Evolutionary conservation across 2,888 invertebrate species (phyloP), one percentile per base, ranked within the genome.

Genomic region (Leucophenga montana): DNA sequence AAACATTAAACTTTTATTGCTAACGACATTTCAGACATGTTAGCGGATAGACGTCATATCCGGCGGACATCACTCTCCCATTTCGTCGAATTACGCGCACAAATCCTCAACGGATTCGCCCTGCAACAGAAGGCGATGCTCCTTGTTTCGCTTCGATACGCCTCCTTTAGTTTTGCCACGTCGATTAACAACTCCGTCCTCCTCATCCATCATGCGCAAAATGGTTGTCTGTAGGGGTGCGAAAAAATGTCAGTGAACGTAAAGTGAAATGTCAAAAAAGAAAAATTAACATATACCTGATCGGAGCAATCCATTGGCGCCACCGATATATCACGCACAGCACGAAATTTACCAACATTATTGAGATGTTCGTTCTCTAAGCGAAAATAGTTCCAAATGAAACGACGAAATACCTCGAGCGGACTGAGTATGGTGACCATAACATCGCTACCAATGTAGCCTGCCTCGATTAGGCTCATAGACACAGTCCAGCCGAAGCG

Each of bases 351-450:
- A 89, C 96, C 96, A 88, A 95, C 96, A 88, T 96, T 96, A 89
- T 96, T 96, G 71, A 96, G 89, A 87, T 96, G 96, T 85, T 96
- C 96, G 88, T 96, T 96, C 89, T 96, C 96, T 77, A 96, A 88
- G 1, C 96, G 95, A 90, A 96, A 95, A 85, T 94, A 96, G 87
- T 96, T 96, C 96, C 96, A 96, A 14, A 96, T 92, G 87, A 96
- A 96, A 66, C 94, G 89, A 72, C 92, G 90, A 86, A 93, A 93
- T 1, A 94, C 93, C 89, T 94, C 94, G 50, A 94, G 85, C 0
- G 93, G 92, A 68, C 93, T 90, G 46, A 93, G 83, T 73, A 94
- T 89, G 3, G 92, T 92, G 56, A 92, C 90, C 91, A 94, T 92
- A 64, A 93, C 89, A 83, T 94, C 94, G 31, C 90, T 89, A 78